Evolutionary conservation across 1,140 invertebrate species (phyloP), one percentile per base, ranked within the genome.

Genomic region (Lucilia cuprina): DNA sequence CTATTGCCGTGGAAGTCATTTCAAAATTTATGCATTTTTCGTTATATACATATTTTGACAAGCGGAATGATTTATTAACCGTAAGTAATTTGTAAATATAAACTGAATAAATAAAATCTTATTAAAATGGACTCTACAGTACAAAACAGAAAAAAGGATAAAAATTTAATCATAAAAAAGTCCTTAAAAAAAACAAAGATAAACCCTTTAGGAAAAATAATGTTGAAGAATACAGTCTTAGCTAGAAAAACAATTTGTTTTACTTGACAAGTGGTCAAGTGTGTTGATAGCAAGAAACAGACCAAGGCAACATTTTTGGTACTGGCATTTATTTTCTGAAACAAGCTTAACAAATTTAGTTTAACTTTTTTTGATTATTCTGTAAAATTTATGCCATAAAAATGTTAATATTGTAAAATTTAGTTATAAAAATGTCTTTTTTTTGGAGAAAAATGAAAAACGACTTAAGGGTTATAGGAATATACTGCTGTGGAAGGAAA

Each of bases 41-140:
- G 25, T 30, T 30, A 30, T 41, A 10, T 41, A 41, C 41, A 41
- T 41, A 90, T 90, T 90, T 90, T 89, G 89, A 90, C 88, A 90
- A 87, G 85, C 87, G 75, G 86, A 89, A 87, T 90, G 89, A 90
- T 90, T 90, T 90, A 90, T 90, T 90, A 87, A 90, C 88, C 89
- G 86, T 90, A 87, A 86, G 88, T 89, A 90, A 90, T 90, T 90
- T 90, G 87, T 90, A 87, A 86, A 70, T 21, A 70, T 70, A 70
- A 70, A 70, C 65, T 70, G 65, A 21, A 70, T 70, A 70, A 70
- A 70, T 70, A 70, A 70, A 70, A 70, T 70, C 65, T 70, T 70
- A 70, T 70, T 70, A 70, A 70, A 70, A 70, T n/a, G 2, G n/a
- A 70, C 19, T 21, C n/a, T 74, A 65, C 35, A 41, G 50, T 7